Evolutionary conservation across 2,888 invertebrate genomes (phyloP).

Genomic region (Mantis religiosa): DNA sequence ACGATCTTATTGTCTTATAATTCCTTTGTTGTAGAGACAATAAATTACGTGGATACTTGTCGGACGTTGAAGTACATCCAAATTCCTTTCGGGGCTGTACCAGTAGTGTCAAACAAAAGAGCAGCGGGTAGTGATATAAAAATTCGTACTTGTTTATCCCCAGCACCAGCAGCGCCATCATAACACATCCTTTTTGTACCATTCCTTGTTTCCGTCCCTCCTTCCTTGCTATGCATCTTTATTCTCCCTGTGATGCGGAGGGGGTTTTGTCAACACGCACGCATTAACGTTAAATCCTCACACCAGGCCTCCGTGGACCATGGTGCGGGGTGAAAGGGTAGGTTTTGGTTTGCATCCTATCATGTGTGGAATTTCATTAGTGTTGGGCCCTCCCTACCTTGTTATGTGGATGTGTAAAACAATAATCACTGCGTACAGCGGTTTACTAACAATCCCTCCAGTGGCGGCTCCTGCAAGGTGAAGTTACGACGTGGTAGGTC

Average conservation of each 20-base stretch:
- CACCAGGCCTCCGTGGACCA: not conserved
- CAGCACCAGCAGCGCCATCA: not conserved
- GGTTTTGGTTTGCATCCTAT: conserved; percentile 7
- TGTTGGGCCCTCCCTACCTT: not conserved
- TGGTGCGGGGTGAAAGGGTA: too few species aligned
- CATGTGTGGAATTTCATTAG: conserved; percentile 18
- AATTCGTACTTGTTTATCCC: not conserved
- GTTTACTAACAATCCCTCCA: not conserved
- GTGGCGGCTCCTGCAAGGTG: not conserved
- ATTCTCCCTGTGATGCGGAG: not conserved
- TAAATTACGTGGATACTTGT: too few species aligned
- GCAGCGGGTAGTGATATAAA: not conserved
- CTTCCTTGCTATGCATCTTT: not conserved
- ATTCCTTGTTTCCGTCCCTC: not conserved
- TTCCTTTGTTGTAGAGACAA: too few species aligned
- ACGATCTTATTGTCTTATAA: too few species aligned
- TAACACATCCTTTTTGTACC: not conserved
- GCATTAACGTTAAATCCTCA: conserved; percentile 15
- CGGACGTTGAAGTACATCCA: not conserved
- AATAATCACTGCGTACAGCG: conserved; percentile 1
- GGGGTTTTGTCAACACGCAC: conserved; percentile 4
- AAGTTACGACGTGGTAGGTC: too few species aligned
- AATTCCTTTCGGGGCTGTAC: not conserved
- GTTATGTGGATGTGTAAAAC: conserved; percentile 16
- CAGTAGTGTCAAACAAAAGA: not conserved